Percentiles rank a stretch among this genome's conserved stretches.
phyloP scores from a whole-genome alignment of 2,888 invertebrate species.

The Abscondita cerata region DNA sequence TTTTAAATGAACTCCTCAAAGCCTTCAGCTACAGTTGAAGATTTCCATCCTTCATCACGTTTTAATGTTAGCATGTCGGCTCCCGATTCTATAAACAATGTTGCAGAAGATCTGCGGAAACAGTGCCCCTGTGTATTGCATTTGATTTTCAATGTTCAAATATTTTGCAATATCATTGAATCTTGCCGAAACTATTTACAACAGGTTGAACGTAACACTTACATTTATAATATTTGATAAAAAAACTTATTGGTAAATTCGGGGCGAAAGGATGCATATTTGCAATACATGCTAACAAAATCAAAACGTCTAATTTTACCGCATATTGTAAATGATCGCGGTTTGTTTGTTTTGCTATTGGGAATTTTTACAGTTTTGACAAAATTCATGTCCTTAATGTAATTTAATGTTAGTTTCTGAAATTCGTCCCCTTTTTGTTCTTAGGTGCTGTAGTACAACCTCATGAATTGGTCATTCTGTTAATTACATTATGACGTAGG shows the following conservation, averaged over 20 bases:
- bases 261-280: too few species aligned
- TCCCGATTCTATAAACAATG: neutral
- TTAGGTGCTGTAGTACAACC: too few species aligned
- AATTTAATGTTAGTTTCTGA: too few species aligned
- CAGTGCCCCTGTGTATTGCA: neutral
- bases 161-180: neutral
- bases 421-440: too few species aligned
- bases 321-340: neutral
- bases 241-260: neutral
- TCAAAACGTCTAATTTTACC: neutral
- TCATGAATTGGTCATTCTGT: too few species aligned
- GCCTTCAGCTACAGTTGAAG: neutral
- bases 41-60: neutral
- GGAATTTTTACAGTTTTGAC: neutral
- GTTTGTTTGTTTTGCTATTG: neutral
- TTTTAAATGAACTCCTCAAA: neutral
- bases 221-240: neutral
- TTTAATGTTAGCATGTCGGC: neutral
- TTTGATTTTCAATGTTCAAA: too few species aligned
- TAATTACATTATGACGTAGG: too few species aligned
- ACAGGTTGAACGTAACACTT: neutral
- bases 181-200: neutral
- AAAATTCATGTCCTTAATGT: neutral
- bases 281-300: neutral
- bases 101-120: neutral